Conservation (phyloP, 2,113 vertebrate genomes). For the Aramus guarauna region DNA sequence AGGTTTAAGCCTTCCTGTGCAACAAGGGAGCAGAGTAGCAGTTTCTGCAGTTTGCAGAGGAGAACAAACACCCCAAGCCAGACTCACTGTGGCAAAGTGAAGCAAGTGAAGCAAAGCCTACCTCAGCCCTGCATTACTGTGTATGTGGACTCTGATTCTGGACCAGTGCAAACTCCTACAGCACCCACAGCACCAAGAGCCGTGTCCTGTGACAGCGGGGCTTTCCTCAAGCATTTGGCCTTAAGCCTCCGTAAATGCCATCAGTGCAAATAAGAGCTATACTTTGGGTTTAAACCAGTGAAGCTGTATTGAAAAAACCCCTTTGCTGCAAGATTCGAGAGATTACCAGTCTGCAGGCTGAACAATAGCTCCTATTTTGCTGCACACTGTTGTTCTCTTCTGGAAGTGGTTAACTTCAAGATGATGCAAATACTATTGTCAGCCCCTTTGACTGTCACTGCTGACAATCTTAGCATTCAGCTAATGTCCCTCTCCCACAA, state of each 20-base stretch:
- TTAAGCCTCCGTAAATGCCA: not conserved
- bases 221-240: not conserved
- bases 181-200: not conserved
- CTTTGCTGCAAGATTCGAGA: not conserved
- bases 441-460: not conserved
- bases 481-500: slow-evolving; percentile 31
- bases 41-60: not conserved
- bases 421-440: slow-evolving; percentile 24
- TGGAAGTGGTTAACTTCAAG: slow-evolving; percentile 48
- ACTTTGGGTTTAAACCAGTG: not conserved
- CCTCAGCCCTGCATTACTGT: not conserved
- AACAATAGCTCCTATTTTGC: slow-evolving; percentile 4
- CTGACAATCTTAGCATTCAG: slow-evolving; percentile 47
- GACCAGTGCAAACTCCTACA: not conserved
- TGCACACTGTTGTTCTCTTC: slow-evolving; percentile 5
- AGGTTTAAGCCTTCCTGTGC: not conserved
- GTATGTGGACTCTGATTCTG: not conserved
- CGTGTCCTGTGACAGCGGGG: not conserved
- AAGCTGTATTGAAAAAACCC: not conserved
- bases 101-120: not conserved
- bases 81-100: not conserved
- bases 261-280: not conserved
- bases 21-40: not conserved
- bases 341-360: not conserved
- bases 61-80: not conserved